These are phyloP conservation scores for Ichneumoninae sp. DNA, from an alignment of 2,888 invertebrate genomes.

Conservation along the genomic window DNA sequence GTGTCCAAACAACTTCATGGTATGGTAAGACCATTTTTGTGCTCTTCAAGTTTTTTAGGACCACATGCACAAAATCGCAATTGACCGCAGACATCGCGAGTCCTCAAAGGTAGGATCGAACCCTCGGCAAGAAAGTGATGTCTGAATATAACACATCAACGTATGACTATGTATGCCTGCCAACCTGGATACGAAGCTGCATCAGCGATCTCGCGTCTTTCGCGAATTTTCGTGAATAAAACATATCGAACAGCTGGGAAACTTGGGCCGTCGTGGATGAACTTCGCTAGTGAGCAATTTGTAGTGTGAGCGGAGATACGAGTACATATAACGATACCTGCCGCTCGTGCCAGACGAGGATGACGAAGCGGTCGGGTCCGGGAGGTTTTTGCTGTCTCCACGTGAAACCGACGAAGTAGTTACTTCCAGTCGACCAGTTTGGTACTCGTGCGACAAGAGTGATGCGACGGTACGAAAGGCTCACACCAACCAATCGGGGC, in stretches of 20 bases:
- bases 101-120: background rate
- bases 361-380: slow-evolving; percentile 43
- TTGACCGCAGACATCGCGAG: background rate
- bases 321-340: slow-evolving; percentile 29
- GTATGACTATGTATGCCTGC: background rate
- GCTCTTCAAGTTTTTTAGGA: too few species aligned
- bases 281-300: slow-evolving; percentile 11
- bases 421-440: slow-evolving; percentile 55
- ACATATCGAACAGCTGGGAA: slow-evolving; percentile 16
- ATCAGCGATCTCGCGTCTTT: slow-evolving; percentile 9
- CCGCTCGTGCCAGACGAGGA: slow-evolving; percentile 13
- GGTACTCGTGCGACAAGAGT: slow-evolving; percentile 35
- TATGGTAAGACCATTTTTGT: too few species aligned
- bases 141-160: background rate
- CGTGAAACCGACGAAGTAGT: slow-evolving; percentile 47
- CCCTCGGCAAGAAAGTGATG: background rate
- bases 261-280: background rate
- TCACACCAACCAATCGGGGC: slow-evolving; percentile 39
- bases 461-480: slow-evolving; percentile 49
- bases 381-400: slow-evolving; percentile 33
- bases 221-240: slow-evolving; percentile 20
- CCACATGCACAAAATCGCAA: background rate
- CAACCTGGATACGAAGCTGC: background rate
- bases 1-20: too few species aligned
- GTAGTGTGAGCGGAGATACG: background rate